phyloP scores from a whole-genome alignment of 1,140 invertebrate genomes.

The Macrostomum lignano region DNA sequence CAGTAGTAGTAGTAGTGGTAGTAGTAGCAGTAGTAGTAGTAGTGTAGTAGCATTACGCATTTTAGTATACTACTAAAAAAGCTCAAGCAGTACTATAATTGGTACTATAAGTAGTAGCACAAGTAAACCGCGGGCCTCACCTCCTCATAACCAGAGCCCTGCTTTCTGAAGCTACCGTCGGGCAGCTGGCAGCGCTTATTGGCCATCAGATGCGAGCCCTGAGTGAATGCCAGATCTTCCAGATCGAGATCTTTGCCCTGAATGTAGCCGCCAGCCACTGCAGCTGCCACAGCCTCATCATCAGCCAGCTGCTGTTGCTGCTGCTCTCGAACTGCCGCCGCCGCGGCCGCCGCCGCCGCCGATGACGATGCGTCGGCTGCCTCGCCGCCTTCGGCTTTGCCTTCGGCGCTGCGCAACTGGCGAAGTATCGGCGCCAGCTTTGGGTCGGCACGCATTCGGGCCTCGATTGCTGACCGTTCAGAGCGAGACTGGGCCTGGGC shows the following conservation, averaged over 20 bases:
- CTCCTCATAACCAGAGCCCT: constrained; percentile 64
- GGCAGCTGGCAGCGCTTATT: constrained; percentile 87
- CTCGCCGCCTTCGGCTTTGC: constrained; percentile 36
- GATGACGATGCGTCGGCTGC: too few species aligned
- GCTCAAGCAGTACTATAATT: too few species aligned
- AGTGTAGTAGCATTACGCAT: too few species aligned
- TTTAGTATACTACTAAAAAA: too few species aligned
- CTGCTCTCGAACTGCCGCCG: not conserved
- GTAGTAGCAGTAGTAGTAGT: too few species aligned
- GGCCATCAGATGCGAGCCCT: constrained; percentile 92
- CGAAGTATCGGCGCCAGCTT: constrained; percentile 52
- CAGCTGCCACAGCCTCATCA: not conserved
- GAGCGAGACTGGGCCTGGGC: constrained; percentile 70
- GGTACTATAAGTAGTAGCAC: too few species aligned
- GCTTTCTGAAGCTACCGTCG: constrained; percentile 77
- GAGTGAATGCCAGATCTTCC: constrained; percentile 71
- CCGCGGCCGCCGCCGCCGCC: too few species aligned
- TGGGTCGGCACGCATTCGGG: constrained; percentile 64
- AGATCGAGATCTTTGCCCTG: constrained; percentile 38
- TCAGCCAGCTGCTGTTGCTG: not conserved
- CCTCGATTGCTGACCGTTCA: constrained; percentile 53
- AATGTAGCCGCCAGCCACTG: constrained; percentile 9
- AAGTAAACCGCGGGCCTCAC: too few species aligned
- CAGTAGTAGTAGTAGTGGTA: too few species aligned
- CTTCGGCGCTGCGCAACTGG: constrained; percentile 42